A percentile compares a stretch with the other conserved stretches of the same genome.
Evolutionary conservation across 2,113 vertebrate species (phyloP).

Genomic region (Ardeotis arabs): DNA sequence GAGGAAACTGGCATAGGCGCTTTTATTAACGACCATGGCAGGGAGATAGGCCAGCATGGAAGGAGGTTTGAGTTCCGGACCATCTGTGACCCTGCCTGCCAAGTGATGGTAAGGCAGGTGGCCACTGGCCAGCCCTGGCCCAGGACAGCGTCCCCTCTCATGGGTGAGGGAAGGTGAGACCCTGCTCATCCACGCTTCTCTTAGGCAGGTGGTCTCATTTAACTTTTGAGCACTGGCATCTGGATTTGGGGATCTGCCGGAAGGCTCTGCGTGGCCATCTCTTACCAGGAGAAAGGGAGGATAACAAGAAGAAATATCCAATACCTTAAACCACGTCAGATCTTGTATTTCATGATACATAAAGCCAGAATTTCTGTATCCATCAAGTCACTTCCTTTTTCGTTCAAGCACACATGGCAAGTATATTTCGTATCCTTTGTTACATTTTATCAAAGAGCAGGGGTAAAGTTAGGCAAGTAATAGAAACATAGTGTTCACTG

Average conservation of each 20-base stretch:
- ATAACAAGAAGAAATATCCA: background rate
- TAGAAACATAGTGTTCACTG: background rate
- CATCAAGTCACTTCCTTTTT: background rate
- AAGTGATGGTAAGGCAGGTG: background rate
- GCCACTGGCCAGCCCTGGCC: background rate
- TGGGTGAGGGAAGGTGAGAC: background rate
- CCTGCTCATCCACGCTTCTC: rapidly evolving
- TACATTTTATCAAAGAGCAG: background rate
- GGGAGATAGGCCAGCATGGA: background rate
- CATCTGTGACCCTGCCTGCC: background rate
- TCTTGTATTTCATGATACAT: background rate
- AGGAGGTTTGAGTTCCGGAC: background rate
- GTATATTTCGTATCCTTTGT: background rate
- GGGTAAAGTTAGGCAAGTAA: background rate
- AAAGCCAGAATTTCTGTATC: background rate
- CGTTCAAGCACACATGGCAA: background rate
- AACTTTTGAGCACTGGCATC: background rate
- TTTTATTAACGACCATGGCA: background rate
- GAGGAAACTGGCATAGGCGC: background rate
- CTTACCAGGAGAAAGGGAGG: background rate
- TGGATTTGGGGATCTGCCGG: background rate
- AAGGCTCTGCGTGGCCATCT: background rate
- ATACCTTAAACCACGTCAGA: background rate
- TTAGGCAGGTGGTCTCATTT: background rate
- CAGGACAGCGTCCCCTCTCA: background rate